Conservation (phyloP, 1,140 invertebrate species). For the Leucophenga varia region DNA sequence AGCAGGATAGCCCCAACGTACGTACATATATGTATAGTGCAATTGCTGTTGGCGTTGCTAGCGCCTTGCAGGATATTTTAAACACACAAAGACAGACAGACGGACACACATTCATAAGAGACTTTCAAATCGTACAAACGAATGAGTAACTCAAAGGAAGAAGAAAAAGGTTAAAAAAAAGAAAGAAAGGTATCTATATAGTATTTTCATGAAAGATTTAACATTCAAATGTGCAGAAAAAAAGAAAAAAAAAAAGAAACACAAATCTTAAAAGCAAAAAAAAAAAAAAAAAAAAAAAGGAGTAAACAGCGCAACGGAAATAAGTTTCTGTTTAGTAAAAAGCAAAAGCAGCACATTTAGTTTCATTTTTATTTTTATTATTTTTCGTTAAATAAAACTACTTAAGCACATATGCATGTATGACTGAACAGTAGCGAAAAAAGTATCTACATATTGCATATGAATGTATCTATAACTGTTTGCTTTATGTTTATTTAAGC, state of each 20-base stretch:
- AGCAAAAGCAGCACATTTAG: too few relatives aligned
- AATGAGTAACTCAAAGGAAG: too few relatives aligned
- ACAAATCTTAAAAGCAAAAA: not conserved
- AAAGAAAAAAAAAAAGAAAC: constrained; percentile 11
- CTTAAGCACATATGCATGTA: constrained; percentile 47
- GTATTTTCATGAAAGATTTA: constrained; percentile 47
- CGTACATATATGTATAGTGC: constrained; percentile 11
- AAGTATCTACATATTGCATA: constrained; percentile 27
- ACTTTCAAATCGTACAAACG: too few relatives aligned
- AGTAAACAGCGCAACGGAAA: too few relatives aligned
- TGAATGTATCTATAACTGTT: too few relatives aligned
- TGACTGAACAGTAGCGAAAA: constrained; percentile 48
- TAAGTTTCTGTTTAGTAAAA: too few relatives aligned
- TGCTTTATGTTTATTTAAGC: constrained; percentile 33
- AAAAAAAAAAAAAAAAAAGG: too few relatives aligned
- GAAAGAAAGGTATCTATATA: constrained; percentile 26
- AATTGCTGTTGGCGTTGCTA: not conserved
- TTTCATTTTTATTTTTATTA: not conserved
- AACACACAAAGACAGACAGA: constrained; percentile 18
- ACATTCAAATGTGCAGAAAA: constrained; percentile 47
- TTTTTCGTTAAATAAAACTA: constrained; percentile 44
- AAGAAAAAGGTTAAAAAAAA: constrained; percentile 11
- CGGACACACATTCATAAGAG: constrained; percentile 11
- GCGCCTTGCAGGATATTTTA: constrained; percentile 31
- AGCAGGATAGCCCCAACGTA: constrained; percentile 19